Evolutionary conservation across 2,113 vertebrate genomes (phyloP).

Genomic region (Notarius lentiginosus): DNA sequence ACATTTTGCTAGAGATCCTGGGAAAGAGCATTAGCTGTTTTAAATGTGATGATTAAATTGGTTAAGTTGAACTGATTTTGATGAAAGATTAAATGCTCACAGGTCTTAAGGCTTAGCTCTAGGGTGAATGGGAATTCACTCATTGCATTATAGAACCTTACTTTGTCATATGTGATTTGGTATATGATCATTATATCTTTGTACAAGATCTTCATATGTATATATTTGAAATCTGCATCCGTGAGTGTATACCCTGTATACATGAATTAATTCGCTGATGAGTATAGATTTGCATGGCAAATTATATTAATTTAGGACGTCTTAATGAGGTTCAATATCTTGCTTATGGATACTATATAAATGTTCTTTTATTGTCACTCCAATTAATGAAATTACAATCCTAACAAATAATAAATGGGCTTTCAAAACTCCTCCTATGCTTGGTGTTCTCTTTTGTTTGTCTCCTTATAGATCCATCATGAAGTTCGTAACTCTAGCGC

Average conservation of each 20-base stretch:
- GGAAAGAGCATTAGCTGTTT: background rate
- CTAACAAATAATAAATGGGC: background rate
- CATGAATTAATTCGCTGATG: background rate
- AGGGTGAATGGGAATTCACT: background rate
- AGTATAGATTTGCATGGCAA: background rate
- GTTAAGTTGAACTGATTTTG: background rate
- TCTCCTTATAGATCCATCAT: conserved; percentile 62
- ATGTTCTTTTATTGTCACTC: background rate
- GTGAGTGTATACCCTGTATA: background rate
- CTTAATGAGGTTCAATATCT: background rate
- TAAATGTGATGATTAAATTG: background rate
- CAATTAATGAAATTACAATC: background rate
- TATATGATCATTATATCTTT: background rate
- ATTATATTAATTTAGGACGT: background rate
- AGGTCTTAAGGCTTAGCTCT: background rate
- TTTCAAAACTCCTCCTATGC: background rate
- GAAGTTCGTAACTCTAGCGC: conserved; percentile 71
- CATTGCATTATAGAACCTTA: background rate
- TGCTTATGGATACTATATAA: background rate
- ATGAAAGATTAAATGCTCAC: background rate
- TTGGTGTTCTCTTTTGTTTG: background rate
- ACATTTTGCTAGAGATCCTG: background rate
- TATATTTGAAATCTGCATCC: background rate
- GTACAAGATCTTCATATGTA: background rate
- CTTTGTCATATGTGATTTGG: background rate